phyloP scores from a whole-genome alignment of 2,797 vertebrate genomes.

The Galago senegalensis region DNA sequence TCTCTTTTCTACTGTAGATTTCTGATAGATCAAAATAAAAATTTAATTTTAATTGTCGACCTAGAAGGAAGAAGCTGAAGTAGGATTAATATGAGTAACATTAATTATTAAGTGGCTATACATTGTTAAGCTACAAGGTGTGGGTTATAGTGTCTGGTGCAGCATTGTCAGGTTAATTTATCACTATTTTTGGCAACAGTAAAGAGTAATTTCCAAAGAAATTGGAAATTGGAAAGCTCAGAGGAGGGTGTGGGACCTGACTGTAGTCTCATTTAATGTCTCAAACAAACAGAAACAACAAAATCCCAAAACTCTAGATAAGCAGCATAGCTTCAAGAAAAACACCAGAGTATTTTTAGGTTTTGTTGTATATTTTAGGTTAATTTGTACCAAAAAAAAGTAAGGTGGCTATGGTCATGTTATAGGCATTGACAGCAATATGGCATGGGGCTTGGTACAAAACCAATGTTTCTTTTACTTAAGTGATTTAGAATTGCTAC shows the following conservation, averaged over 20 bases:
- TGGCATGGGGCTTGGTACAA: neutral
- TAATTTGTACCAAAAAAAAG: neutral
- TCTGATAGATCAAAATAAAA: neutral
- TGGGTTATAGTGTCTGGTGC: too few species aligned
- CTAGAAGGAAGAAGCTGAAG: neutral
- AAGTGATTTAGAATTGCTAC: neutral
- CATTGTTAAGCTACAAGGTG: too few species aligned
- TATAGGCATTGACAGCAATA: neutral
- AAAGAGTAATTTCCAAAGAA: too few species aligned
- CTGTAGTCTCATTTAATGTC: too few species aligned
- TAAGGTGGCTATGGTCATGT: neutral
- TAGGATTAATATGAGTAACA: too few species aligned
- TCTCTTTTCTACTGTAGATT: neutral
- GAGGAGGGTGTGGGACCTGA: too few species aligned
- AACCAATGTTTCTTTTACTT: neutral
- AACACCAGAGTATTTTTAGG: neutral
- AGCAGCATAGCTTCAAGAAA: neutral
- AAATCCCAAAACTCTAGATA: too few species aligned
- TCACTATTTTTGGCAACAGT: too few species aligned
- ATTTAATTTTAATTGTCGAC: constrained; percentile 6
- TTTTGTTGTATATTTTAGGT: neutral
- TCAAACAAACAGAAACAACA: too few species aligned
- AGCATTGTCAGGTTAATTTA: too few species aligned
- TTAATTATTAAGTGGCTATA: too few species aligned
- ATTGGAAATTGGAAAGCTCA: too few species aligned